Base-by-base conservation (phyloP, 2,113 vertebrate genomes). In the Platycercus adscitus region DNA sequence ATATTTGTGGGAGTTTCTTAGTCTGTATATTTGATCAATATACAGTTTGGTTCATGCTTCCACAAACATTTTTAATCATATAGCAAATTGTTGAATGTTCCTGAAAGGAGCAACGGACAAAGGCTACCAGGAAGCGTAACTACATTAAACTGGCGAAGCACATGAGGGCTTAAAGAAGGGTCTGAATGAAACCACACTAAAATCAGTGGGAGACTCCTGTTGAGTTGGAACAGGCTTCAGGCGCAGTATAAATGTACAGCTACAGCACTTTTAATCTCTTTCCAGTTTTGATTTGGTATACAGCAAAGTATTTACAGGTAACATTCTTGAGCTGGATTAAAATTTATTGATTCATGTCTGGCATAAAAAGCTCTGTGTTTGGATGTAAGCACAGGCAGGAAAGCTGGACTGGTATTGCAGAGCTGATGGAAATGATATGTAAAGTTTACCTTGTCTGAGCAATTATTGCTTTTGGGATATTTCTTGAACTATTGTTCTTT, bases 141-240 rank as follows among this genome's bases (percentile, higher is more conserved):
- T 58, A 33, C 37, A 53, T 77, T 70, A 90, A 87, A 75, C 28
- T 46, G 61, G 50, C 0, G 3, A 89, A 90, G 80, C 37, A 58
- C 13, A 31, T 20, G 43, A 66, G 56, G 60, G 41, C 28, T 93
- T 72, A 92, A 81, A 70, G 39, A 44, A 84, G 69, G n/a, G 35
- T 68, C 49, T 81, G 61, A 92, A 71, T 11, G 69, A 89, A 89
- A 73, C 13, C 53, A 18, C 61, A 3, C 0, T 49, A 70, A 77
- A 95, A 89, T 96, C 82, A 94, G 7, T 63, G 68, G 53, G 69
- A 91, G 53, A 63, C 50, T 95, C 80, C 83, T 88, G 55, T 37
- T 89, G 94, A 88, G 63, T 24, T 61, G 77, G 70, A 95, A 20
- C 55, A 91, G 64, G 70, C 64, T 96, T 65, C 81, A 82, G 87